phyloP scores from a whole-genome alignment of 2,888 invertebrate species.

The Sesamia inferens region DNA sequence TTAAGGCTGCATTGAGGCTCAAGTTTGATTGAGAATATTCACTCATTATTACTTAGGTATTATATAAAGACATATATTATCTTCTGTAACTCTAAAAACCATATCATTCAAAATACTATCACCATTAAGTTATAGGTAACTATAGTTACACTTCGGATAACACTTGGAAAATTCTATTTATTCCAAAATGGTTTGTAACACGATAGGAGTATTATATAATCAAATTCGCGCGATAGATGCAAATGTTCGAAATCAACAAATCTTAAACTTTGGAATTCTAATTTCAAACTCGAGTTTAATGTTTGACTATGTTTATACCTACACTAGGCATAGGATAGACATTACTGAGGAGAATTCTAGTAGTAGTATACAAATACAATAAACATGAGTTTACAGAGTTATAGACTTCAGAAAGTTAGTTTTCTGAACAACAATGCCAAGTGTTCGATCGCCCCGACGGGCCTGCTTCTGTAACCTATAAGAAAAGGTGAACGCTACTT shows the following conservation, averaged over 20 bases:
- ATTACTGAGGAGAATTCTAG: neutral
- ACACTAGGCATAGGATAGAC: neutral
- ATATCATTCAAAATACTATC: neutral
- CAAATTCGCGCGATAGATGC: slow-evolving; percentile 45
- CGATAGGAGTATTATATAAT: slow-evolving; percentile 71
- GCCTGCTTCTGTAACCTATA: slow-evolving; percentile 26
- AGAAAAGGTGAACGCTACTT: slow-evolving; percentile 36
- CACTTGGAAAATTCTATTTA: too few species aligned
- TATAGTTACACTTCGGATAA: slow-evolving; percentile 1
- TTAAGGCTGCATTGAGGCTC: too few species aligned
- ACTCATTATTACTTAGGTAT: too few species aligned
- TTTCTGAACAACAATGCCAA: slow-evolving; percentile 1
- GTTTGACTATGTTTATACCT: neutral
- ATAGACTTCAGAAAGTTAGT: neutral
- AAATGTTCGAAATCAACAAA: neutral
- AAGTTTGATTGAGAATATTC: too few species aligned
- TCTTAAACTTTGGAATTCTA: slow-evolving; percentile 2
- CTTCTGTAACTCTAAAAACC: too few species aligned
- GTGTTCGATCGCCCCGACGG: neutral
- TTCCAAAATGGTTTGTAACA: slow-evolving; percentile 68
- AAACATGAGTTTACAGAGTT: neutral
- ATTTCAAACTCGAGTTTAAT: neutral
- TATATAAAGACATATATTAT: too few species aligned
- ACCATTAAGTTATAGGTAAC: slow-evolving; percentile 59
- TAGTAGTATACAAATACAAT: neutral